A percentile compares a stretch with the other conserved stretches of the same genome.
These are phyloP conservation scores for Eulithis testata DNA, from an alignment of 2,888 invertebrate species.

Conservation along the genomic window DNA sequence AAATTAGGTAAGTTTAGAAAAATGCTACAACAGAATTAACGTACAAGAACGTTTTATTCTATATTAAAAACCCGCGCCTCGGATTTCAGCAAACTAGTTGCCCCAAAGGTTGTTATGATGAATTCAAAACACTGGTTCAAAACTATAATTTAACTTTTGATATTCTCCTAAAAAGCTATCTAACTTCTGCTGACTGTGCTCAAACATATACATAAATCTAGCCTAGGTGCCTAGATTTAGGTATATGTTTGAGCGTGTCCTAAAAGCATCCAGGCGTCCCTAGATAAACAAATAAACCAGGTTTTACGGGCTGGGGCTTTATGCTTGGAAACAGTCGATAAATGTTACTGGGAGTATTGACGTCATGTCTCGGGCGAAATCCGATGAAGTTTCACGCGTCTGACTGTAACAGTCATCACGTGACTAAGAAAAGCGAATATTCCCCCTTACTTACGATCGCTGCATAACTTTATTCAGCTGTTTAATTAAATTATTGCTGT, in stretches of 20 bases:
- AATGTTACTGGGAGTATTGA: background rate
- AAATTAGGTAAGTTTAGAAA: no score
- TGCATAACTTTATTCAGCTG: no score
- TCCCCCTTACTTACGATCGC: no score
- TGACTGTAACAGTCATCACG: no score
- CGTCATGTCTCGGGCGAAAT: background rate
- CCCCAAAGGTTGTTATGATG: background rate
- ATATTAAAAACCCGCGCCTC: no score
- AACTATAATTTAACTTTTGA: background rate
- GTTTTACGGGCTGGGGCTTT: conserved; percentile 19
- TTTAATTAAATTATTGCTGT: no score
- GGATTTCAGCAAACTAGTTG: no score
- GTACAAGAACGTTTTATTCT: no score
- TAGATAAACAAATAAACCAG: conserved; percentile 32
- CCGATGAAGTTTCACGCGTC: background rate
- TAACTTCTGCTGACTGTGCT: background rate
- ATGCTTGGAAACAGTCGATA: background rate
- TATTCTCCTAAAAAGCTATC: background rate
- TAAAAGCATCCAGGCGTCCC: conserved; percentile 34
- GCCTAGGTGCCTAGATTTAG: background rate
- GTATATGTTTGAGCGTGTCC: conserved; percentile 17
- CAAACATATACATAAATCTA: no score
- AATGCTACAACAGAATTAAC: no score
- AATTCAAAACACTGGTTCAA: background rate
- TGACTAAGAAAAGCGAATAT: no score